These are phyloP conservation scores for Epizoanthus rinbou DNA, from an alignment of 92 coral and sea anemone species.

Conservation along the genomic window DNA sequence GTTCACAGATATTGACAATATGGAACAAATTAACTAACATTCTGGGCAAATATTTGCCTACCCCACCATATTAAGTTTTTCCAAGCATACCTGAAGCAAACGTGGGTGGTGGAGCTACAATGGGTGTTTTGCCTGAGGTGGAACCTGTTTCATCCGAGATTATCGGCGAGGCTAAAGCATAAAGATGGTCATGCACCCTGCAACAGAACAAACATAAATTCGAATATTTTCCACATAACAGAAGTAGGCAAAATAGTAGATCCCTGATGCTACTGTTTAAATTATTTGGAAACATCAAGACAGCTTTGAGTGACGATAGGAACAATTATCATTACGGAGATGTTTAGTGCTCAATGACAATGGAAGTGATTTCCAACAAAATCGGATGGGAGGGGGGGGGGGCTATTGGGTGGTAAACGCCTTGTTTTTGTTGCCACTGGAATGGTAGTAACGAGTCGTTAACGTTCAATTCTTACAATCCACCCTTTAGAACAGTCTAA, in stretches of 20 bases:
- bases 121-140: slow-evolving; percentile 86
- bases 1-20: no score
- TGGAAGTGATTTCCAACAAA: no score
- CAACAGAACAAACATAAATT: neutral
- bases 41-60: neutral
- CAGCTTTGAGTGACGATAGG: no score
- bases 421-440: no score
- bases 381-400: no score
- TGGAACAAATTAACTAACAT: neutral
- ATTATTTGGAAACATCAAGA: no score
- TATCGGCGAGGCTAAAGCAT: slow-evolving; percentile 90
- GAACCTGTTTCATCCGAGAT: slow-evolving; percentile 75
- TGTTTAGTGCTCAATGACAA: no score
- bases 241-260: neutral
- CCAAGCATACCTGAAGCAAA: slow-evolving; percentile 88
- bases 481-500: no score
- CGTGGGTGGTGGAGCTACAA: slow-evolving; percentile 91
- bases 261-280: neutral
- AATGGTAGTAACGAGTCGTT: no score
- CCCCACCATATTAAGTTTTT: neutral
- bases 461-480: no score
- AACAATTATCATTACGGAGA: no score
- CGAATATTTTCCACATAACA: neutral
- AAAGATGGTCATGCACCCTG: slow-evolving; percentile 95
- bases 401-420: no score